These are phyloP conservation scores for Itoplectis maculator DNA, from an alignment of 2,888 invertebrate genomes.

Conservation along the genomic window DNA sequence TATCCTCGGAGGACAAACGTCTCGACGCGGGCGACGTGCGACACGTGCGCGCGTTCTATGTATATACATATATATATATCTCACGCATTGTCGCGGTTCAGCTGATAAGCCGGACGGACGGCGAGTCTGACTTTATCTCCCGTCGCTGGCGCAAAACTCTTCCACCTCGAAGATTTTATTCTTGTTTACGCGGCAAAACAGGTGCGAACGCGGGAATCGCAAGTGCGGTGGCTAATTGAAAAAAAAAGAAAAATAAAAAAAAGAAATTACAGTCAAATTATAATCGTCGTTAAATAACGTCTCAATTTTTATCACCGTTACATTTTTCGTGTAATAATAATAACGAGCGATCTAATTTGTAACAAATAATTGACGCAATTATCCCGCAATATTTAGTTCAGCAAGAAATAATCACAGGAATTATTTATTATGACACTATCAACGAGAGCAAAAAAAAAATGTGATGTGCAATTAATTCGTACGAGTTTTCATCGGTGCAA, in stretches of 20 bases:
- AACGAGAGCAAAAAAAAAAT: not conserved
- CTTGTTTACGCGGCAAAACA: not conserved
- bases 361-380: not conserved
- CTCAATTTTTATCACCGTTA: not conserved
- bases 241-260: not conserved
- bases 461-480: not conserved
- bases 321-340: no score
- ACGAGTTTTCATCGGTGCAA: not conserved
- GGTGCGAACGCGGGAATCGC: not conserved
- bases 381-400: not conserved
- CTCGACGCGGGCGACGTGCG: not conserved
- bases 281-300: not conserved
- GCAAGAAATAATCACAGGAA: not conserved
- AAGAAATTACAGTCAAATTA: not conserved
- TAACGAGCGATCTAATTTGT: not conserved
- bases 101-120: not conserved
- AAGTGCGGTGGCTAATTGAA: not conserved
- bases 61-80: conserved; percentile 37
- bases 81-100: not conserved
- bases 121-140: not conserved
- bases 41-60: conserved; percentile 39
- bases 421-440: not conserved
- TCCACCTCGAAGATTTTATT: not conserved
- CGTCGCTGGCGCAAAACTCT: not conserved
- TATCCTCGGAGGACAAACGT: conserved; percentile 18